Percentiles rank a stretch among this genome's conserved stretches.
phyloP scores from a whole-genome alignment of 30 jellyfish, hydroid and myxozoan genomes.

The Aurelia aurita complex sp. Pacific region DNA sequence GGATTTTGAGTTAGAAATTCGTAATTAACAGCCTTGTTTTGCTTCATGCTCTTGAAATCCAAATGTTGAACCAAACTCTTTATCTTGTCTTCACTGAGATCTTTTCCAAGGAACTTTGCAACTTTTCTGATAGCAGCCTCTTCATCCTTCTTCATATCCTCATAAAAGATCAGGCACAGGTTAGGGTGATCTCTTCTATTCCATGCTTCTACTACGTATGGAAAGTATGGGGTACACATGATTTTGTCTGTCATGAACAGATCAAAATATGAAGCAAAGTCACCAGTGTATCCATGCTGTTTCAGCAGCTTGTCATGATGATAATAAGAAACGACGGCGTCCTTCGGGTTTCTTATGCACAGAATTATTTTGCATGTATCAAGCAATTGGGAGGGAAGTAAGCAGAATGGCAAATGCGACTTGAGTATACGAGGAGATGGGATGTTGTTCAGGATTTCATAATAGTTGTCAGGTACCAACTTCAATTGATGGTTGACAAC shows the following conservation, averaged over 20 bases:
- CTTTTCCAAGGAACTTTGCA: slow-evolving; percentile 30
- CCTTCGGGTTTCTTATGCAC: slow-evolving; percentile 41
- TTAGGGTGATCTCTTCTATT: slow-evolving; percentile 1
- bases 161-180: slow-evolving; percentile 15
- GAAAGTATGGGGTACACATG: slow-evolving; percentile 17
- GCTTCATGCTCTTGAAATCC: slow-evolving; percentile 23
- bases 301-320: slow-evolving; percentile 28
- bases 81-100: not conserved
- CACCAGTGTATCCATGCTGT: slow-evolving; percentile 9
- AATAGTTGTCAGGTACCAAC: not conserved
- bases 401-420: slow-evolving; percentile 13
- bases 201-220: not conserved
- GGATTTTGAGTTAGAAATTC: not conserved
- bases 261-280: slow-evolving; percentile 18
- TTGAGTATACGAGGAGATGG: slow-evolving; percentile 4
- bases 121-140: not conserved
- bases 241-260: slow-evolving; percentile 1
- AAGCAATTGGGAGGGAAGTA: slow-evolving; percentile 1
- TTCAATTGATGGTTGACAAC: not conserved
- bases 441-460: not conserved
- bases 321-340: slow-evolving; percentile 21
- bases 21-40: not conserved
- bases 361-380: slow-evolving; percentile 14
- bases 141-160: slow-evolving; percentile 23
- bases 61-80: slow-evolving; percentile 1